These are phyloP conservation scores for Mellilla xanthometata DNA, from an alignment of 2,888 invertebrate genomes.

Conservation along the genomic window DNA sequence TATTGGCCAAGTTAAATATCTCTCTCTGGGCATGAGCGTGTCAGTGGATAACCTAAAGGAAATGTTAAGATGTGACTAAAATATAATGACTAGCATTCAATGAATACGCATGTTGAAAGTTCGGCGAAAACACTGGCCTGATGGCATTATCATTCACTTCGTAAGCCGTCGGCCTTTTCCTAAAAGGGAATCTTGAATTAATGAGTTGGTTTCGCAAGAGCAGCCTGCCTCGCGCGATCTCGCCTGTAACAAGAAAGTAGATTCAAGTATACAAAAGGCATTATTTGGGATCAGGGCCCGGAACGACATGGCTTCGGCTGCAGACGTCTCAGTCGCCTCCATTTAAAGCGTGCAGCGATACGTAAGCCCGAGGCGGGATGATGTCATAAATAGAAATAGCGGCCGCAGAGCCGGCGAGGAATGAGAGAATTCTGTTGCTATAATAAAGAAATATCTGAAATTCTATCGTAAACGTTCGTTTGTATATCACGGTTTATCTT, in stretches of 20 bases:
- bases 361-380: conserved; percentile 81
- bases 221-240: conserved; percentile 57
- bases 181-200: conserved; percentile 78
- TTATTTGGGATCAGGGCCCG: conserved; percentile 78
- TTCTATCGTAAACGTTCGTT: conserved; percentile 44
- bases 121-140: conserved; percentile 33
- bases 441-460: conserved; percentile 58
- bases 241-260: conserved; percentile 60
- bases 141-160: conserved; percentile 61
- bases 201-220: conserved; percentile 71
- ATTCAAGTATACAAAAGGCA: conserved; percentile 61
- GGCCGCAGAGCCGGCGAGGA: conserved; percentile 61
- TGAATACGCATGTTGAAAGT: conserved; percentile 10
- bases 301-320: conserved; percentile 78
- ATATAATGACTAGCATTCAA: not conserved
- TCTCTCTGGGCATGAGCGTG: not conserved
- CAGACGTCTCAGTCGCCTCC: conserved; percentile 79
- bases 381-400: conserved; percentile 85
- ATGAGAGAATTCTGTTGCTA: conserved; percentile 64
- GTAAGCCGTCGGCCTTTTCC: conserved; percentile 62
- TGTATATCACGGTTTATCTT: conserved; percentile 4
- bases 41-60: conserved; percentile 4
- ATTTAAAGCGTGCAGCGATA: conserved; percentile 84
- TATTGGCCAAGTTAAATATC: not conserved
- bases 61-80: conserved; percentile 3